A percentile compares a stretch with the other conserved stretches of the same genome.
phyloP scores from a whole-genome alignment of 2,888 invertebrate species.

The Dryocosmus kuriphilus region DNA sequence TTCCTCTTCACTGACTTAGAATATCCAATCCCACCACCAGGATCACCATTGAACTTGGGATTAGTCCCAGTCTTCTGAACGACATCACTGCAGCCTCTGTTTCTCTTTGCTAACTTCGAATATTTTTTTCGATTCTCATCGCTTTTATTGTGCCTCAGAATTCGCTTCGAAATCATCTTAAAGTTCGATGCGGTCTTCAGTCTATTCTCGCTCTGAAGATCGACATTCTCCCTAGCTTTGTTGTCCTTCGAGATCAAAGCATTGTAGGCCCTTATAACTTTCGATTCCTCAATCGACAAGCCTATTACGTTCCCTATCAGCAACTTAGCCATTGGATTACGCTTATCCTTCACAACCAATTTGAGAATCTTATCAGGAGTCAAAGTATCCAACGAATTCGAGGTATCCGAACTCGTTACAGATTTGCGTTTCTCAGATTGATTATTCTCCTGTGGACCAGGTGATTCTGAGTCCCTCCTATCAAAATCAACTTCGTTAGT shows the following conservation, averaged over 20 bases:
- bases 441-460: neutral
- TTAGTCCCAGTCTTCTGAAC: slow-evolving; percentile 4
- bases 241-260: slow-evolving; percentile 49
- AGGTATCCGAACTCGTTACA: slow-evolving; percentile 25
- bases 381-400: slow-evolving; percentile 61
- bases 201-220: neutral
- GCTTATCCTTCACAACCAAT: slow-evolving; percentile 68
- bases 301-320: slow-evolving; percentile 73
- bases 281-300: slow-evolving; percentile 64
- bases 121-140: slow-evolving; percentile 36
- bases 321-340: slow-evolving; percentile 70
- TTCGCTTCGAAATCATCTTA: slow-evolving; percentile 26
- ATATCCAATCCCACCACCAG: slow-evolving; percentile 18
- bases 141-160: slow-evolving; percentile 26
- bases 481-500: neutral
- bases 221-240: slow-evolving; percentile 26
- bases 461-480: neutral
- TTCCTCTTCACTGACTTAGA: slow-evolving; percentile 25
- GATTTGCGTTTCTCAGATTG: slow-evolving; percentile 34
- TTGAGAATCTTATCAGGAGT: slow-evolving; percentile 72
- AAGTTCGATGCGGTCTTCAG: slow-evolving; percentile 9
- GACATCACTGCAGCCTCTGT: slow-evolving; percentile 19
- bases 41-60: slow-evolving; percentile 31
- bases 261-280: slow-evolving; percentile 64
- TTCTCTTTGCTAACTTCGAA: slow-evolving; percentile 27